Evolutionary conservation across 2,797 vertebrate genomes (phyloP), one percentile per base, ranked within the genome.

Genomic region (Sebastiscus tertius): DNA sequence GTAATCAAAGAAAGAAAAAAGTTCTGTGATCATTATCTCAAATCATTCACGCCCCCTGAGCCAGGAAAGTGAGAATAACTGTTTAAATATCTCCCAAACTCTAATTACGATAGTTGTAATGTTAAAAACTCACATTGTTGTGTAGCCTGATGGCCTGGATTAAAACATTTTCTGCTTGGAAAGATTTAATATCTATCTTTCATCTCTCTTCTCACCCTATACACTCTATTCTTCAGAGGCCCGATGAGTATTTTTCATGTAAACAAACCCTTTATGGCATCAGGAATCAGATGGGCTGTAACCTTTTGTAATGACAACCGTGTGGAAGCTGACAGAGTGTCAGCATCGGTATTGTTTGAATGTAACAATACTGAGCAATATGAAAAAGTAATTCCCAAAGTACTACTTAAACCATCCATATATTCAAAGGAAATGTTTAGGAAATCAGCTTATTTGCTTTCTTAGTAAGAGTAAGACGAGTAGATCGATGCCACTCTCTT

Each of bases 1-100:
- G 20, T 56, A 10, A 77, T 68, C 20, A 85, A 77, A 77, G 54
- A 84, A 72, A 62, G 11, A 12, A 78, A 77, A 79, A 77, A 34
- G 27, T 66, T 74, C n/a, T 54, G 56, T 14, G 29, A 84, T 87
- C 67, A 81, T 83, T 81, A 79, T 55, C 42, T 75, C 20, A 81
- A 84, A 87, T 84, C 39, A 82, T 84, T 85, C 70, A 52, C 14
- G 27, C 64, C 49, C 27, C 18, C 22, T 39, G 55, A 55, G 54
- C 14, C 36, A 67, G 26, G 5, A 42, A 80, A 10, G 56, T 52
- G 54, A 72, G 34, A 64, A 56, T 58, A 3, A 55, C 14, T 22
- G 36, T 73, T 81, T 54, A 54, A 58, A 85, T 77, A 42, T 36
- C 65, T 74, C 52, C 22, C 11, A 20, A 60, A n/a, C 33, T 75